Base-by-base conservation (phyloP, 2,113 vertebrate species). In the Chaetops frenatus region DNA sequence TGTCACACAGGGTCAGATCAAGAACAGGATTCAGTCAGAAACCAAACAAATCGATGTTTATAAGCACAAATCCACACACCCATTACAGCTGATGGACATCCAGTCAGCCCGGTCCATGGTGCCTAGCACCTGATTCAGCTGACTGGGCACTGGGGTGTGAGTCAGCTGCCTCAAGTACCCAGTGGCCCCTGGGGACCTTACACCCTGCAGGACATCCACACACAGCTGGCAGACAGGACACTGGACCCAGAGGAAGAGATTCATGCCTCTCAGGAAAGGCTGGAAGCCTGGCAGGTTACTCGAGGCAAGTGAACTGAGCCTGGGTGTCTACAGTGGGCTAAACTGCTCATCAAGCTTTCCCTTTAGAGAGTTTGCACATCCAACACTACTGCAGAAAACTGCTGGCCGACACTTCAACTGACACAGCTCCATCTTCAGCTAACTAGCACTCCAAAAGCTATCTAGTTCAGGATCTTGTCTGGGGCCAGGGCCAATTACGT, bases 201-300 rank as follows among this genome's bases (percentile, higher is more conserved):
- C 6, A 47, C 45, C 1, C 0, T 3, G 21, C 5, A 66, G 35
- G 36, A 71, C 56, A 70, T 13, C 6, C 51, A 56, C 27, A 47
- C 21, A 6, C 27, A 57, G 65, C 40, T 61, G 56, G 51, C 16
- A 44, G 18, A 71, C 14, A 71, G 31, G 31, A 33, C 74, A 38
- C 36, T 20, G 51, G 44, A 57, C 56, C 22, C 69, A 53, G 6
- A 53, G n/a, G 20, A 47, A 15, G 27, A 65, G 31, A 61, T 10
- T 44, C 21, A 22, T 3, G 7, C 19, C 51, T 47, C 29, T 61
- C 7, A 38, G 42, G 48, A 65, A 78, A 2, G 4, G 18, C 29
- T 77, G n/a, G 23, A 72, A 90, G 78, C 15, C 36, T 60, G 35
- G 29, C 33, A 72, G 17, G 18, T 60, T 72, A 54, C 40, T 57